Evolutionary conservation across 2,113 vertebrate genomes (phyloP), one percentile per base, ranked within the genome.

Genomic region (Mungos mungo): DNA sequence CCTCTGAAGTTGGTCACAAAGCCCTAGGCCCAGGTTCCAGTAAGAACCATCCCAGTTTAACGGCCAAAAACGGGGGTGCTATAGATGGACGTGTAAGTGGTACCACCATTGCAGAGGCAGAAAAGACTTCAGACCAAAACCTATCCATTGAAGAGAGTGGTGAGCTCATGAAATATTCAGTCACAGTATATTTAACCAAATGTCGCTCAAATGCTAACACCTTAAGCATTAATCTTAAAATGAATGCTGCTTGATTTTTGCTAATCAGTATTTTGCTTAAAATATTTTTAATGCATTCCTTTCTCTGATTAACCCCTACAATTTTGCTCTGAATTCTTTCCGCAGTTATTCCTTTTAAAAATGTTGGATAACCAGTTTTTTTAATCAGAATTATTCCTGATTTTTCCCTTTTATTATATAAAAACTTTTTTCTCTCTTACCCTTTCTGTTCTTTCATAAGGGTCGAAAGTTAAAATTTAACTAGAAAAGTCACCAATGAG

Each of bases 101-200:
- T 93, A 90, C 98, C 98, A 99, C 98, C 97, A 71, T 98, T 95
- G 60, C 98, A 97, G 98, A 99, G 98, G 98, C 97, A 97, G 98
- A 76, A 98, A 98, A 98, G 98, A 98, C 99, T 97, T 98, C 99
- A 98, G 98, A 99, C 97, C 98, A 97, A 99, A 98, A 98, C 98
- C 97, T 97, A 98, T 97, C 98, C 98, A 97, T 98, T 98, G 98
- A 98, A 98, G 98, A 99, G 98, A 98, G 99, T 98, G 99, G 99
- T 99, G 99, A 99, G 99, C 99, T 98, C 98, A 95, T 7, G 2
- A 97, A 97, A 96, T 83, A 0, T 88, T 97, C 97, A 97, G 96
- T 94, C 85, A 97, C 96, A 93, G 93, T 96, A 76, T 33, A 0
- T 83, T 97, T 98, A 98, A 98, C 98, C 93, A 97, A 97, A 45